Conservation (phyloP, 2,888 invertebrate genomes). For the Melinaea menophilus region DNA sequence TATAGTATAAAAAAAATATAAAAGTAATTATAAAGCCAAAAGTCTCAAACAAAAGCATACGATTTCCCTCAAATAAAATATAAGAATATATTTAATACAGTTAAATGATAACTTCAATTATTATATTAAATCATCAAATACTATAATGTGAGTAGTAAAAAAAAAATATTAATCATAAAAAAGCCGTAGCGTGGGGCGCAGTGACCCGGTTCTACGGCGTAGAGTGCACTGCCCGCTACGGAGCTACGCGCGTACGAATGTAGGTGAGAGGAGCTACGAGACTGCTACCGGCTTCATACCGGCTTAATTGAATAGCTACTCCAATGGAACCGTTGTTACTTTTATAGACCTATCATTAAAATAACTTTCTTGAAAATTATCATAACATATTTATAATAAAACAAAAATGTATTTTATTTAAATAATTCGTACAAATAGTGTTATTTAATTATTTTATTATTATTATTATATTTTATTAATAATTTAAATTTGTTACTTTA, state of each 20-base stretch:
- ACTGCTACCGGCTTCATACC: conserved; percentile 22
- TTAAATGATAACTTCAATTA: not conserved
- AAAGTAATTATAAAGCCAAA: not conserved
- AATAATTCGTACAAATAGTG: no score
- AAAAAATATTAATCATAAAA: conserved; percentile 31
- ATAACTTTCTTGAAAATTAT: not conserved
- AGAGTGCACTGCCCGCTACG: conserved; percentile 67
- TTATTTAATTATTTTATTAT: no score
- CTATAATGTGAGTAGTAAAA: conserved; percentile 22
- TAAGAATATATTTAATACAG: not conserved
- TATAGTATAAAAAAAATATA: no score
- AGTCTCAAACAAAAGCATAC: not conserved
- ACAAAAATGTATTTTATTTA: no score
- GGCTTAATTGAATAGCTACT: conserved; percentile 19
- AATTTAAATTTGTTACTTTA: no score
- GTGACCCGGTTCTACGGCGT: conserved; percentile 69
- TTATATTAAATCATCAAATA: conserved; percentile 7
- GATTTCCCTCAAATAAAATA: not conserved
- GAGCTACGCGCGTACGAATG: conserved; percentile 41
- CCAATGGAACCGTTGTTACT: not conserved
- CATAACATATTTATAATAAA: no score
- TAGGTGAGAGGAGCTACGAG: conserved; percentile 37
- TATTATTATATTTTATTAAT: no score
- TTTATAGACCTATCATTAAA: not conserved
- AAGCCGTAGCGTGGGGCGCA: conserved; percentile 40